Base-by-base conservation (phyloP, 2,797 vertebrate species). In the Sardinella longiceps region DNA sequence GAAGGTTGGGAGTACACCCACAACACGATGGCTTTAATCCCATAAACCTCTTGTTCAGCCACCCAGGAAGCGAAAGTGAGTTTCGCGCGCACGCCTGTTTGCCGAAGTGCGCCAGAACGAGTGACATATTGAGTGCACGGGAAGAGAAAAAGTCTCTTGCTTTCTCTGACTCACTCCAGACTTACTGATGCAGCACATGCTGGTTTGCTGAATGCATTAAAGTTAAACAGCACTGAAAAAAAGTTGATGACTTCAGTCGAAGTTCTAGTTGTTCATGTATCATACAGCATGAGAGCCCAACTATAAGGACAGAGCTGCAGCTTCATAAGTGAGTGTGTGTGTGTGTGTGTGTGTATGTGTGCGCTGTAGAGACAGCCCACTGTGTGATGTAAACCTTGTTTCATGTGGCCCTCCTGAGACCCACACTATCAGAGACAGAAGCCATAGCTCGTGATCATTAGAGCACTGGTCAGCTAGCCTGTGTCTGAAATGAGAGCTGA, bases 41-140 rank as follows among this genome's bases (percentile, higher is more conserved):
- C 25, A 53, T 81, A 88, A 89, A 85, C 53, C 82, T 80, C 39
- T 66, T 83, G 63, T 81, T 81, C 63, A 88, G 46, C 81, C 74
- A 82, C 80, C 60, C 33, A 12, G 25, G 28, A 70, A 80, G 58
- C 48, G 30, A 33, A 43, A n/a, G n/a, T n/a, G 28, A 80, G 56
- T 82, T 87, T 84, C 33, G 81, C 80, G 6, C 84, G 74, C 58
- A 50, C 51, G 81, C 56, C n/a, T 70, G 66, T 70, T 33, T 70
- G 66, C 33, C 18, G 15, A 5, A 53, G 1, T 37, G 63, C 33
- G 23, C 30, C 15, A 14, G 66, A 70, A 70, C 30, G 30, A 20
- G 25, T 63, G 12, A 70, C 15, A 70, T 33, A 70, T 30, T 70
- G 66, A 70, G 66, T 37, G 28, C 66, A 70, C 51, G 10, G 12